Evolutionary conservation across 2,113 vertebrate genomes (phyloP), one percentile per base, ranked within the genome.

Genomic region (Peucedramus taeniatus): DNA sequence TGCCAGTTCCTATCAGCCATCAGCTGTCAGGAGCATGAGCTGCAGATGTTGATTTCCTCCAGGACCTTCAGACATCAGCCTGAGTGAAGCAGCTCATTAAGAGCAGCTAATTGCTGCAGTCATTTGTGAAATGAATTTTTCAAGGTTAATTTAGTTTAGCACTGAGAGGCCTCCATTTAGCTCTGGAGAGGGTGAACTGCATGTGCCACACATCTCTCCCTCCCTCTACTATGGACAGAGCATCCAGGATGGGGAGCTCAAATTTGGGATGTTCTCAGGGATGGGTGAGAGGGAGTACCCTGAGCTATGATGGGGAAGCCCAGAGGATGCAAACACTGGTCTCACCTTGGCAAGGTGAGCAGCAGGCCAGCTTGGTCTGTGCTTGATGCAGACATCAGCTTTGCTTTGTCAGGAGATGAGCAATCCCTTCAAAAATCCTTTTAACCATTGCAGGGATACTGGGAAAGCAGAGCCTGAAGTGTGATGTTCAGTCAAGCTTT

Each of bases 141-240:
- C 91, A 94, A 96, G 94, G 94, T 96, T 96, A 96, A 94, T 97
- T 97, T 95, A 56, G 74, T 59, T 93, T 10, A 71, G 72, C 47
- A 24, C 40, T 22, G 44, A 50, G 65, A 85, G 49, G 54, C 35
- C 72, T 77, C 72, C 30, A 6, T 59, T 50, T 64, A 31, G 50
- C 44, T 71, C 72, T 3, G 4, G 28, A 18, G 78, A 79, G 49
- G 15, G 40, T 40, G 79, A 90, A 8, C 13, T 1, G 2, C 37
- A 9, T 4, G 1, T 1, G 4, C 20, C 6, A 2, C 13, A 14
- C 39, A 57, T 44, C 31, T 83, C 35, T 50, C 37, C 65, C 44
- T 57, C 12, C 31, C 6, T 66, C 8, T 39, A 12, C 68, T 8
- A 5, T 3, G 39, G 20, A 9, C 30, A 70, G 47, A 9, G 50